Evolutionary conservation across 2,888 invertebrate species (phyloP), one percentile per base, ranked within the genome.

Genomic region (Lasiommata megera): DNA sequence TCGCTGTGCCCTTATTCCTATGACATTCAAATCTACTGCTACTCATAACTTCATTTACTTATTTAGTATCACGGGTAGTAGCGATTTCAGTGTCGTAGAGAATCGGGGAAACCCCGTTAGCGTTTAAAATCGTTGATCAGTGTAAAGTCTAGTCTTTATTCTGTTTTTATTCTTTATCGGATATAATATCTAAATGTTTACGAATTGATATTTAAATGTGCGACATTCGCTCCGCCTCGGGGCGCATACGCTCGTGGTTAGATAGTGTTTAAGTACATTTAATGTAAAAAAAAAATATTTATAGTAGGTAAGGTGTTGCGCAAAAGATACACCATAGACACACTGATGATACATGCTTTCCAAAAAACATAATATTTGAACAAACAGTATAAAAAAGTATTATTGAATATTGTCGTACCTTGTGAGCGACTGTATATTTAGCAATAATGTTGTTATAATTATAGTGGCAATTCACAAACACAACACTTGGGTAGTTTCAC

Each of bases 91-190:
- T 31, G 6, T 31, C 16, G 6, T 9, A 16, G 46, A 6, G 29
- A 16, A 16, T 16, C 16, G 16, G 31, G 29, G 11, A 34, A 11
- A 23, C n/a, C 23, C 84, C 83, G 83, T 87, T 86, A 80, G 85
- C 82, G 79, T 80, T 80, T 84, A 82, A n/a, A 46, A 81, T 86
- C 86, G 87, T 88, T 90, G 82, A 84, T 89, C 89, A 88, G 89
- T 91, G 90, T 91, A 90, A 88, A 87, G 89, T 91, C 91, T 91
- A 91, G 91, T 91, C 91, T 89, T 88, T 89, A 90, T 88, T 74
- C 87, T 88, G 88, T 89, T 89, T 84, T 83, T 86, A 84, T 84
- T 86, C 82, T 84, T 79, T 86, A 84, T 86, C 46, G 80, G 80
- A 82, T 85, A 82, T 82, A 79, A 78, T 80, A 80, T 79, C 76